These are phyloP conservation scores for Benthosema pterotum DNA, from an alignment of 2,797 vertebrate species.

Conservation along the genomic window DNA sequence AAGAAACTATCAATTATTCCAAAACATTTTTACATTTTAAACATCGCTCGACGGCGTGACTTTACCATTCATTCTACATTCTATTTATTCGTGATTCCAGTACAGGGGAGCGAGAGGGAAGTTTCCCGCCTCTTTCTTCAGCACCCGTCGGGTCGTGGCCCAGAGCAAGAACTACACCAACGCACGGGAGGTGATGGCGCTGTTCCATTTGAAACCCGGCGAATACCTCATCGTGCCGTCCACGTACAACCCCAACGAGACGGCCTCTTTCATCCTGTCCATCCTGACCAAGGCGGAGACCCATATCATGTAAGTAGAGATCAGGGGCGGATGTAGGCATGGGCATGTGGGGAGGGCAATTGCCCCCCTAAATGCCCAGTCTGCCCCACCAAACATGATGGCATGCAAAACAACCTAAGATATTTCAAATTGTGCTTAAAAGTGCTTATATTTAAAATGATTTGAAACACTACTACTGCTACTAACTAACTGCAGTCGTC, in stretches of 20 bases:
- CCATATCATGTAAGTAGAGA: conserved; percentile 51
- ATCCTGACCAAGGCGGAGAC: conserved; percentile 65
- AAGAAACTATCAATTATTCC: conserved; percentile 34
- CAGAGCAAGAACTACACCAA: conserved; percentile 36
- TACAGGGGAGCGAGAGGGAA: conserved; percentile 41
- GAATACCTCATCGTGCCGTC: conserved; percentile 75
- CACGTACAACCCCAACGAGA: conserved; percentile 50
- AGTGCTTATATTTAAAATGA: too few relatives aligned
- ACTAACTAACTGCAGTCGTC: too few relatives aligned
- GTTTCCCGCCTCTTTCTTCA: conserved; percentile 69
- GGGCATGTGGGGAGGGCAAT: too few relatives aligned
- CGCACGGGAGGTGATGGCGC: conserved; percentile 64
- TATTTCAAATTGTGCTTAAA: too few relatives aligned
- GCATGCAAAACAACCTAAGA: too few relatives aligned
- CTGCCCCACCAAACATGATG: too few relatives aligned
- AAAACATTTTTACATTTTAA: background rate
- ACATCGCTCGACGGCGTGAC: background rate
- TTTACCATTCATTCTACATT: background rate
- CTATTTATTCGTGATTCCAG: conserved; percentile 43
- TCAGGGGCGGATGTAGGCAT: too few relatives aligned
- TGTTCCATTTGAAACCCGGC: conserved; percentile 56
- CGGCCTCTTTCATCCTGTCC: conserved; percentile 66
- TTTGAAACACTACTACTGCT: too few relatives aligned
- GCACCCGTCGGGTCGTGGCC: conserved; percentile 2
- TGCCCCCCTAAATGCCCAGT: too few relatives aligned